A percentile compares a stretch with the other conserved stretches of the same genome.
Conservation (phyloP, 1,140 invertebrate genomes). For the Camponotus pennsylvanicus region DNA sequence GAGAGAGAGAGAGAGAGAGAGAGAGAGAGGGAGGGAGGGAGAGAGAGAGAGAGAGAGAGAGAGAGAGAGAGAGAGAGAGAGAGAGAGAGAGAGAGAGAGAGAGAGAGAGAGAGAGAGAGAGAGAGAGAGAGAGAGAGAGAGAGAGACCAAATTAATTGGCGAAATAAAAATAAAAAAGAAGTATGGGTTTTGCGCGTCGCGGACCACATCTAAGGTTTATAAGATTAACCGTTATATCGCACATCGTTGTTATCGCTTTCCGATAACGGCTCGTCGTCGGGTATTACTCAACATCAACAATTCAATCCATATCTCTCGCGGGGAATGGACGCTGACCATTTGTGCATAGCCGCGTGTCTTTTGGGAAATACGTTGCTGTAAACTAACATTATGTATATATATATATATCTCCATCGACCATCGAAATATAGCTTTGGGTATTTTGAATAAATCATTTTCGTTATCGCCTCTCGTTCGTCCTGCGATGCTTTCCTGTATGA, state of each 20-base stretch:
- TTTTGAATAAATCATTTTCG: slow-evolving; percentile 47
- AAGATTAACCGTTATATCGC: slow-evolving; percentile 26
- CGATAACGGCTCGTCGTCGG: slow-evolving; percentile 62
- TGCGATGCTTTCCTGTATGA: not conserved
- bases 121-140: not conserved
- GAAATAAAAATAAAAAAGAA: not conserved
- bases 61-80: too few species aligned
- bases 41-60: too few species aligned
- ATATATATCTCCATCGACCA: not conserved
- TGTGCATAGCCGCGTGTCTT: slow-evolving; percentile 21
- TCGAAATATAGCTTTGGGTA: not conserved
- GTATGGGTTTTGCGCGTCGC: not conserved
- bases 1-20: not conserved
- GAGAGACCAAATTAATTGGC: slow-evolving; percentile 36
- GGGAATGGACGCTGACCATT: not conserved
- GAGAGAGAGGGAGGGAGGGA: slow-evolving; percentile 12
- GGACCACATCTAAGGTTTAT: slow-evolving; percentile 40
- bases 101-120: too few species aligned
- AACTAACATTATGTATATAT: not conserved
- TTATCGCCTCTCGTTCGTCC: not conserved
- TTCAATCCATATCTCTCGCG: slow-evolving; percentile 79
- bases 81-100: too few species aligned
- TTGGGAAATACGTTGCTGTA: slow-evolving; percentile 68
- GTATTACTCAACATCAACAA: slow-evolving; percentile 76
- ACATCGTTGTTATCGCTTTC: slow-evolving; percentile 60